These are phyloP conservation scores for Cydia amplana DNA, from an alignment of 1,140 invertebrate species.

Conservation along the genomic window DNA sequence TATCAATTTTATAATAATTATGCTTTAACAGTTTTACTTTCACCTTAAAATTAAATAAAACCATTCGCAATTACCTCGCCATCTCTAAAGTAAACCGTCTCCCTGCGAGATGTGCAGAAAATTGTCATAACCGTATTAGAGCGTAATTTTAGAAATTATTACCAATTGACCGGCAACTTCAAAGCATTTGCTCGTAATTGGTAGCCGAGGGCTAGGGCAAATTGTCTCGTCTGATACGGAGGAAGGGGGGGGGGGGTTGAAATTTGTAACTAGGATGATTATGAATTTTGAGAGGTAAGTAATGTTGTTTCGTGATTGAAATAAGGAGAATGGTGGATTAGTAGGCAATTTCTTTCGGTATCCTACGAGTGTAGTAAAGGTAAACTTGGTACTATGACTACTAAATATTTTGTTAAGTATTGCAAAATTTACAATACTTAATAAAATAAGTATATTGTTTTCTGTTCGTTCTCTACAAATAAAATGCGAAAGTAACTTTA, in stretches of 20 bases:
- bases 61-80: background rate
- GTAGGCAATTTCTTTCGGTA: background rate
- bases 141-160: conserved; percentile 8
- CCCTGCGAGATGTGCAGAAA: conserved; percentile 1
- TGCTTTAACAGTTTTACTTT: background rate
- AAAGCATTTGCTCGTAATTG: conserved; percentile 1
- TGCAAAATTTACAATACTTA: too few species aligned
- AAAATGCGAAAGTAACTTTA: too few species aligned
- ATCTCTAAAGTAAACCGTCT: background rate
- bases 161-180: background rate
- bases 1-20: background rate
- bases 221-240: conserved; percentile 3
- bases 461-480: too few species aligned
- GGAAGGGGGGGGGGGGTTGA: background rate
- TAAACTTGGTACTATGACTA: too few species aligned
- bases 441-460: too few species aligned
- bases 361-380: too few species aligned
- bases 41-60: conserved; percentile 4
- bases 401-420: too few species aligned
- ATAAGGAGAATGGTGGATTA: background rate
- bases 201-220: conserved; percentile 4
- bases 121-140: conserved; percentile 8
- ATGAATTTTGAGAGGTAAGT: background rate
- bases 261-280: conserved; percentile 9
- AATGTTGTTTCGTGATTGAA: background rate